Base-by-base conservation (phyloP, 2,888 invertebrate genomes). In the Peribatodes rhomboidaria region DNA sequence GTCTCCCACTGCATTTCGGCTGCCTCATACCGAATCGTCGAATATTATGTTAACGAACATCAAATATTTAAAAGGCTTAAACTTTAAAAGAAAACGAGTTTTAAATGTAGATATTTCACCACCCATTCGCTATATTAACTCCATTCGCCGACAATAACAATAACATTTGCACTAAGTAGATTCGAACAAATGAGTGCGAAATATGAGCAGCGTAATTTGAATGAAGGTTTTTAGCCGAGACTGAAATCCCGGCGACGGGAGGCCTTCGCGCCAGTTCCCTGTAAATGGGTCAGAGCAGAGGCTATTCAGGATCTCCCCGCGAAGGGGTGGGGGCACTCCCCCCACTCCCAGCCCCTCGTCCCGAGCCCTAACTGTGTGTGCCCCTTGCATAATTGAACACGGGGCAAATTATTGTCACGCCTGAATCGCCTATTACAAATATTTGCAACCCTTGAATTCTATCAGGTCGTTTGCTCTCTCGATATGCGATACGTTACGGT, bases 261-360 rank as follows among this genome's bases (percentile, higher is more conserved):
- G 80, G 83, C 81, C 82, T 85, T 81, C 82, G 82, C 82, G 82
- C 82, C 85, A 81, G 86, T 82, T 87, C 81, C 75, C 83, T 79
- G 88, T 87, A 92, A 91, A 88, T 92, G 89, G 92, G 92, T 92
- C 92, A 92, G 88, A 89, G 88, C 92, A 92, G 88, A 89, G 88
- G 89, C 89, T 86, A 88, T 88, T 87, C 86, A 86, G 83, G 80
- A 79, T 78, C 77, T 74, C 75, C 78, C 73, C 69, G 55, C 37
- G 39, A 31, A 18, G 42, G 44, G 44, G 44, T 18, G 44, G 55
- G n/a, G 71, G 46, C 46, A 61, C 72, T 73, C 74, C 71, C 69
- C 69, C 76, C 75, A 76, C 70, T 73, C 82, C 65, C 79, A n/a
- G 9, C 69, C 71, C 71, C 71, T 75, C 77, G 77, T 69, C 74